These are phyloP conservation scores for Lordiphosa fenestrarum DNA, from an alignment of 2,888 invertebrate species.

Conservation along the genomic window DNA sequence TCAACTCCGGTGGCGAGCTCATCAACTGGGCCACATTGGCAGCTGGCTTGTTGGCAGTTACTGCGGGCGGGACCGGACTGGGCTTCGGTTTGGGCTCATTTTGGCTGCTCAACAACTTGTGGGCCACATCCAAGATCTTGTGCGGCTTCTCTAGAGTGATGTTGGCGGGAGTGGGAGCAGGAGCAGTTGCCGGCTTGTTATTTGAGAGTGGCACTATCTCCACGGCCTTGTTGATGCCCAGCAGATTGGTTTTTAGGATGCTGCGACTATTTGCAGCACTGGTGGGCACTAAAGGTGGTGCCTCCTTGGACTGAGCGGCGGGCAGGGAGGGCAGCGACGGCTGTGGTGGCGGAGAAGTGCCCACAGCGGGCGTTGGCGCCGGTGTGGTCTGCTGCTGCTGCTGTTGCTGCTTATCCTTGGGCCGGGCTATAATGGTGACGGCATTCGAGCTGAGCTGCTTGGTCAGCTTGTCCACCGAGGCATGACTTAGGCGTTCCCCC, in stretches of 20 bases:
- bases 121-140: conserved; percentile 76
- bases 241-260: conserved; percentile 77
- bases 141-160: conserved; percentile 71
- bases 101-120: conserved; percentile 63
- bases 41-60: conserved; percentile 4
- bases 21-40: conserved; percentile 54
- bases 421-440: conserved; percentile 79
- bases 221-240: conserved; percentile 70
- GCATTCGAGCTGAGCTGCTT: conserved; percentile 78
- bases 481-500: conserved; percentile 44
- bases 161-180: background rate
- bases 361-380: background rate
- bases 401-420: conserved; percentile 61
- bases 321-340: background rate
- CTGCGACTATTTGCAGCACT: conserved; percentile 73
- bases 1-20: conserved; percentile 82
- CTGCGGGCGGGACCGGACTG: conserved; percentile 5
- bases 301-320: conserved; percentile 37
- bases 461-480: conserved; percentile 77
- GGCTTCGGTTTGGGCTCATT: conserved; percentile 15
- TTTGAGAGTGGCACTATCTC: conserved; percentile 75
- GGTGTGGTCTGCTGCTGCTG: conserved; percentile 15
- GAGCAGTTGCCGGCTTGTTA: conserved; percentile 11
- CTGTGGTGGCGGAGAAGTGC: background rate
- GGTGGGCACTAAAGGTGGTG: conserved; percentile 40